Conservation (phyloP, 2,797 vertebrate species). For the Stomatorhinus walkeri region DNA sequence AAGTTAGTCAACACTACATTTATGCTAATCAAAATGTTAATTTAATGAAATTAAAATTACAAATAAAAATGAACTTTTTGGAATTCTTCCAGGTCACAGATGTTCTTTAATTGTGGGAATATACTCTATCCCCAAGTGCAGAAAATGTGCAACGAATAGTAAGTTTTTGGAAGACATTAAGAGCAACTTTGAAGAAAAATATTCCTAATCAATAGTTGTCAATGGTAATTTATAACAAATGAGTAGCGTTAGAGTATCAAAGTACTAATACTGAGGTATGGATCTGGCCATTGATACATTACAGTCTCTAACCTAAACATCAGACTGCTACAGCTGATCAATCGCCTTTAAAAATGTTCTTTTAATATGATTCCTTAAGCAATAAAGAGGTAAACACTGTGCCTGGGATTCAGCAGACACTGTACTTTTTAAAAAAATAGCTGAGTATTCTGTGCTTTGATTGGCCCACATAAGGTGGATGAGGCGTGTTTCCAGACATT, state of each 20-base stretch:
- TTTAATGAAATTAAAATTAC: background rate
- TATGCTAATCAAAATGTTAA: background rate
- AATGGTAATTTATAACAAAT: background rate
- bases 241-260: background rate
- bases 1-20: background rate
- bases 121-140: background rate
- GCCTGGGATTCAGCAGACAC: background rate
- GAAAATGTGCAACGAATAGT: background rate
- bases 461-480: background rate
- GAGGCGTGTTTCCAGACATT: background rate
- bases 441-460: background rate
- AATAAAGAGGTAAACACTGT: background rate
- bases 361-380: background rate
- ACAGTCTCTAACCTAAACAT: background rate
- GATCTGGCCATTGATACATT: background rate
- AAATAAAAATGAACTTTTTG: background rate
- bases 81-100: background rate
- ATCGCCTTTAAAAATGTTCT: background rate
- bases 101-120: background rate
- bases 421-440: slow-evolving; percentile 8
- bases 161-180: background rate
- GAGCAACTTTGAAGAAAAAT: background rate
- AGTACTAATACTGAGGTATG: background rate
- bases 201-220: background rate
- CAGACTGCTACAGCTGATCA: background rate